Evolutionary conservation across 2,113 vertebrate species (phyloP).

Genomic region (Lophotis ruficrista): DNA sequence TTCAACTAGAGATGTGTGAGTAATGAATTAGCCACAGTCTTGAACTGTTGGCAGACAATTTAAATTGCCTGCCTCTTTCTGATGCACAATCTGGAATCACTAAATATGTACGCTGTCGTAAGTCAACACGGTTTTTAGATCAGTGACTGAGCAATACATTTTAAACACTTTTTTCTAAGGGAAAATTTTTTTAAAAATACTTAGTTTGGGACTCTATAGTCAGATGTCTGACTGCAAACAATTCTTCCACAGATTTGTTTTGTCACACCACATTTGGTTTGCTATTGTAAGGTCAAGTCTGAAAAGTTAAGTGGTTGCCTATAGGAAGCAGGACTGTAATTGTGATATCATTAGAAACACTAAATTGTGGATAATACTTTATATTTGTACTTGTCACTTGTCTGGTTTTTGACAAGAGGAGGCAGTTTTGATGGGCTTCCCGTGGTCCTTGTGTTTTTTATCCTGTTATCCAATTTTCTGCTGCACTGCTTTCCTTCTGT

Average conservation of each 20-base stretch:
- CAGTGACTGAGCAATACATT: constrained; percentile 11
- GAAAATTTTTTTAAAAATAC: background rate
- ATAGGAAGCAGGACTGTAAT: constrained; percentile 60
- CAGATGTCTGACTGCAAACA: constrained; percentile 59
- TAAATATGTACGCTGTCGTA: constrained; percentile 42
- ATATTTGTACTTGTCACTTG: constrained; percentile 77
- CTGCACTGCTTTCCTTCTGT: constrained; percentile 82
- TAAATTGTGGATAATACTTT: constrained; percentile 77
- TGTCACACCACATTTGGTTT: constrained; percentile 63
- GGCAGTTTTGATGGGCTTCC: constrained; percentile 78
- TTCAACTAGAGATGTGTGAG: constrained; percentile 73
- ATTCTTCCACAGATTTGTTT: constrained; percentile 70
- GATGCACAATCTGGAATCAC: constrained; percentile 40
- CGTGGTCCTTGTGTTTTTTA: constrained; percentile 79
- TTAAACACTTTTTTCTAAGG: background rate
- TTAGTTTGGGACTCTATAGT: constrained; percentile 23
- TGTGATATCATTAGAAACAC: constrained; percentile 77
- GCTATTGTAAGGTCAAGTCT: constrained; percentile 52
- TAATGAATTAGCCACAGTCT: constrained; percentile 79
- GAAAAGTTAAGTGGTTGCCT: constrained; percentile 59
- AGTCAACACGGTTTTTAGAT: constrained; percentile 59
- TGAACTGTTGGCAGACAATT: constrained; percentile 73
- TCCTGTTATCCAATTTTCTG: constrained; percentile 85
- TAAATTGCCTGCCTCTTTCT: constrained; percentile 71
- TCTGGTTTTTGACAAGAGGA: constrained; percentile 78